Evolutionary conservation across 2,888 invertebrate genomes (phyloP), one percentile per base, ranked within the genome.

Genomic region (Parochlus steinenii): DNA sequence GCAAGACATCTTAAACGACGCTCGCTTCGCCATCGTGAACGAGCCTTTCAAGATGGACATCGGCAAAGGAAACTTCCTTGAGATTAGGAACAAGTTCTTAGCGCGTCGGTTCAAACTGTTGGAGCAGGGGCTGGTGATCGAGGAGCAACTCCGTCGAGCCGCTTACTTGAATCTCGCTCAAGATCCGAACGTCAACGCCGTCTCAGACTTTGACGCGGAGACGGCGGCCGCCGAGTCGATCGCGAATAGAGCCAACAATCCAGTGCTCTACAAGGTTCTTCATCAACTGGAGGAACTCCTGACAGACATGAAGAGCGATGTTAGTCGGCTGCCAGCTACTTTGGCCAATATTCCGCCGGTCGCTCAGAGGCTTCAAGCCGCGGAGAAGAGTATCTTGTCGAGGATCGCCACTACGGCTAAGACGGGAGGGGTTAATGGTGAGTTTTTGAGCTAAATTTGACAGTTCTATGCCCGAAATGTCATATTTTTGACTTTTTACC

Each of bases 41-140:
- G 98, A 99, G 56, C 98, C 98, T 0, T 99, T 99, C 64, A 95
- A 95, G 60, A 93, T 92, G 82, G 97, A 97, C 51, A 89, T 92
- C 35, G 93, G 93, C 37, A 97, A 97, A 59, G 95, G 95, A 19
- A 97, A 98, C 62, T 98, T 97, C 63, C 67, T 97, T 42, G 98
- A 99, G 63, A 95, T 98, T 50, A 99, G 99, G 61, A 98, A 97
- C 58, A 98, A 99, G 60, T 99, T 99, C 59, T 64, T 99, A 42
- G 98, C 98, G 3, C 70, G 98, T 43, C 74, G 98, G 43, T 99
- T 97, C 54, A 99, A 98, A 74, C 65, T 99, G 20, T 62, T 99
- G 41, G 98, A 99, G 53, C 98, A 99, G 64, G 97, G 97, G 2
- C 62, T 99, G 41, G 95, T 98, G 11, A 97, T 98, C 47, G 98